Percentiles rank a stretch among this genome's conserved stretches.
Evolutionary conservation across 2,888 invertebrate genomes (phyloP).

Genomic region (Cheilosia pagana): DNA sequence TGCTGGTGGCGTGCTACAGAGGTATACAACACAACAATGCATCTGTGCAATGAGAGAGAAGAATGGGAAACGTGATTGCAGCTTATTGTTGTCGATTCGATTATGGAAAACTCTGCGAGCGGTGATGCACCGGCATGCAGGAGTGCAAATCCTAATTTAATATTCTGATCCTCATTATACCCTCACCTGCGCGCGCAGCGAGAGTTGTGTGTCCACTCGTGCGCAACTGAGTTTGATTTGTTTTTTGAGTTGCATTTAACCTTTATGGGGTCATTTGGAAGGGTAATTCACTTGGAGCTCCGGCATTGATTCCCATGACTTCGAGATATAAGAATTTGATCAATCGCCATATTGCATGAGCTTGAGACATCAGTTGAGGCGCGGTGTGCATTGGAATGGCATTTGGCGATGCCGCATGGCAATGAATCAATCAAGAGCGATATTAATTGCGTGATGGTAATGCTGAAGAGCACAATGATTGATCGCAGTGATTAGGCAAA

Average conservation of each 20-base stretch:
- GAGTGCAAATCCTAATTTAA: constrained; percentile 74
- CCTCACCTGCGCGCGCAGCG: constrained; percentile 15
- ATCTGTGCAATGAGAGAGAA: constrained; percentile 33
- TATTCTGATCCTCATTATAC: constrained; percentile 74
- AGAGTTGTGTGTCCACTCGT: constrained; percentile 63
- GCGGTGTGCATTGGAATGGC: constrained; percentile 23
- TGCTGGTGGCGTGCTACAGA: constrained; percentile 47
- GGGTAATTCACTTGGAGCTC: constrained; percentile 31
- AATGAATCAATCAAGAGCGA: constrained; percentile 51
- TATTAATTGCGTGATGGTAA: constrained; percentile 41
- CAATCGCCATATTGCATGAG: constrained; percentile 56
- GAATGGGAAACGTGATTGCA: constrained; percentile 73
- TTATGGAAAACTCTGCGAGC: constrained; percentile 56
- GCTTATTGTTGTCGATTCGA: constrained; percentile 68
- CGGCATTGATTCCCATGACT: constrained; percentile 67
- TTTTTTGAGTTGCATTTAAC: constrained; percentile 69
- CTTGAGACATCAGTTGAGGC: constrained; percentile 43
- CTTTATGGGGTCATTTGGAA: constrained; percentile 47
- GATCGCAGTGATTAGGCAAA: constrained; percentile 16
- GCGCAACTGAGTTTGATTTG: constrained; percentile 64
- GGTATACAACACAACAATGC: constrained; percentile 43
- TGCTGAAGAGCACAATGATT: constrained; percentile 20
- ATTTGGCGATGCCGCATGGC: constrained; percentile 24
- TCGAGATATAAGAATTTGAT: constrained; percentile 58
- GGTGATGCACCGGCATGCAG: constrained; percentile 52